Conservation (phyloP, 2,113 vertebrate species). For the Bufo gargarizans region DNA sequence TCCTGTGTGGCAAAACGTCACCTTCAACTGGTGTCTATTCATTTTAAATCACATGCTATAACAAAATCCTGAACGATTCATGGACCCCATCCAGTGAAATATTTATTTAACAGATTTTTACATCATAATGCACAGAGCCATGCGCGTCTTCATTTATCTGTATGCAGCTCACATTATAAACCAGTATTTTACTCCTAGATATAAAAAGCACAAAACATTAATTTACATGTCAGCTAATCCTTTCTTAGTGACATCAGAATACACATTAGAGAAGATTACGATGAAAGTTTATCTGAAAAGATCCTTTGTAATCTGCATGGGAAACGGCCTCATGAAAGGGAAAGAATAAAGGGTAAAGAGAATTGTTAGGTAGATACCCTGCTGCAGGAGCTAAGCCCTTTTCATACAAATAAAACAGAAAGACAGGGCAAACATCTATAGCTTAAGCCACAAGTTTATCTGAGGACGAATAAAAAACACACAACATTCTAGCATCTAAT, state of each 20-base stretch:
- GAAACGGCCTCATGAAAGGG: conserved; percentile 27
- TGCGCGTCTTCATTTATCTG: conserved; percentile 5
- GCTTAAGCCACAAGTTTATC: conserved; percentile 51
- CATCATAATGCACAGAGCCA: conserved; percentile 12
- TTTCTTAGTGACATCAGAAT: conserved; percentile 29
- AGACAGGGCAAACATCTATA: conserved; percentile 26
- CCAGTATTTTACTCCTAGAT: background rate
- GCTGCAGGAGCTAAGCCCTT: conserved; percentile 31
- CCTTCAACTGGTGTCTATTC: conserved; percentile 7
- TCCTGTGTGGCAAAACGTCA: conserved; percentile 12
- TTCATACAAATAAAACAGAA: conserved; percentile 29
- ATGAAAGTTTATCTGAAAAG: conserved; percentile 51
- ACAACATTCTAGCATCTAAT: background rate
- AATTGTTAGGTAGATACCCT: conserved; percentile 39
- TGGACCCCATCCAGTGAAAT: conserved; percentile 17
- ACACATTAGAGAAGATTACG: conserved; percentile 44
- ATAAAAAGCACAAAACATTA: conserved; percentile 4
- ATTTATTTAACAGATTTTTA: conserved; percentile 33
- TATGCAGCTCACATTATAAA: background rate
- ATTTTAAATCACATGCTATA: background rate
- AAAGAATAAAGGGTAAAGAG: conserved; percentile 18
- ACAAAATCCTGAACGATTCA: background rate
- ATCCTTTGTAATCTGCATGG: conserved; percentile 50
- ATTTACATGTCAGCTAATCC: conserved; percentile 37
- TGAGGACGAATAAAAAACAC: conserved; percentile 26